Evolutionary conservation across 2,888 invertebrate genomes (phyloP), one percentile per base, ranked within the genome.

Genomic region (Epinotia brunnichana): DNA sequence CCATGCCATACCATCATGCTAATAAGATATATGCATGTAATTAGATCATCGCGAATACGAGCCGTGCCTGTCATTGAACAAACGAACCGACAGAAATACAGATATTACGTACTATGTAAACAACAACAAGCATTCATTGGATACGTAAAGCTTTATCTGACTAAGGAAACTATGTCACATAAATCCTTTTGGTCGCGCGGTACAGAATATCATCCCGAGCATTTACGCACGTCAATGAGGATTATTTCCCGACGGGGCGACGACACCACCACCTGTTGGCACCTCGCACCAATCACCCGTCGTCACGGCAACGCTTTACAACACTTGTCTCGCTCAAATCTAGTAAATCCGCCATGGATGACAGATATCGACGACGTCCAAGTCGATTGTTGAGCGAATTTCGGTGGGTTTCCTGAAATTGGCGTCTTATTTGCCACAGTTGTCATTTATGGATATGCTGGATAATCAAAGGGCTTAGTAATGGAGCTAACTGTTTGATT

Each of bases 241-340:
- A 81, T 86, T 81, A 87, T 56, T 53, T 61, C 76, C 62, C 74
- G 76, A 80, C 79, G 78, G 79, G 75, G 79, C 80, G 81, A 77
- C 78, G 85, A 87, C 89, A 89, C 87, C 85, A 88, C 85, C 73
- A 73, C 73, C 73, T 73, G 73, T 73, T 87, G 81, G 82, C 80
- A 70, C 78, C 76, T 76, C 77, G 78, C 84, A 85, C 84, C 87
- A 86, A 83, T 53, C 48, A 59, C 44, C 54, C n/a, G 41, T 41
- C 54, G 15, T 35, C 39, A n/a, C 54, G 13, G 19, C 66, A 41
- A 19, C 41, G 13, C 41, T 35, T 9, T 11, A 24, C 21, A 66
- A 11, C 39, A 3, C 9, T 35, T 53, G 60, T 61, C 39, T 61
- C 60, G 10, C 13, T 61, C 61, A 10, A 13, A 61, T 41, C 41